These are phyloP conservation scores for Lathamus discolor DNA, from an alignment of 2,113 vertebrate genomes.

Conservation along the genomic window DNA sequence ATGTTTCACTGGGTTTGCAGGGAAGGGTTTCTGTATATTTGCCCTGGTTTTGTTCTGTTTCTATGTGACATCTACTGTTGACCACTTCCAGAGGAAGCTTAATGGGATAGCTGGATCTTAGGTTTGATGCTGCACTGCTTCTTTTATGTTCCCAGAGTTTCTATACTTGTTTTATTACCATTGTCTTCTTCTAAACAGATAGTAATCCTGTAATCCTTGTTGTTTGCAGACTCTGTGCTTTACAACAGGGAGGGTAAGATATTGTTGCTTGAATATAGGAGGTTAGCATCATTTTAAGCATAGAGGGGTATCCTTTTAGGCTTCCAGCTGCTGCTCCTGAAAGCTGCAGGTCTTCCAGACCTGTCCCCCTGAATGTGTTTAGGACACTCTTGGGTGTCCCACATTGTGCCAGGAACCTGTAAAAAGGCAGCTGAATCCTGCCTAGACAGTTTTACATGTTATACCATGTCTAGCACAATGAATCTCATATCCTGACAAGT, in stretches of 20 bases:
- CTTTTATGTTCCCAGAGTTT: neutral
- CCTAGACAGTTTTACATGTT: neutral
- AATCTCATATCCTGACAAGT: slow-evolving; percentile 9
- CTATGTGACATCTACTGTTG: neutral
- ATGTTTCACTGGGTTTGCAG: neutral
- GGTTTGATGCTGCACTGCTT: neutral
- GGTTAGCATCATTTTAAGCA: neutral
- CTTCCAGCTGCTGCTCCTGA: neutral
- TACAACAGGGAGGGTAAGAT: neutral
- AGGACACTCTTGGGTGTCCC: neutral
- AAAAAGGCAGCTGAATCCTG: slow-evolving; percentile 14
- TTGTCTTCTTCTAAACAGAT: neutral
- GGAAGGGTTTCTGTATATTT: neutral
- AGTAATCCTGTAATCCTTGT: neutral
- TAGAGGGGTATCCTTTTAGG: neutral
- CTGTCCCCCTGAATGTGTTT: neutral
- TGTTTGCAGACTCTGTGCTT: neutral
- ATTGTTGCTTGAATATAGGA: neutral
- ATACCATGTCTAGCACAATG: neutral
- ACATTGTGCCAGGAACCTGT: neutral
- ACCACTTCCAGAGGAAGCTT: neutral
- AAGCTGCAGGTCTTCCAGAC: neutral
- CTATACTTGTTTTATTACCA: neutral
- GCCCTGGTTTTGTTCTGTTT: neutral
- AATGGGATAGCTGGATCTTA: neutral